Percentiles rank a stretch among this genome's conserved stretches.
Conservation (phyloP, 2,797 vertebrate genomes). For the Hylomyscus alleni region DNA sequence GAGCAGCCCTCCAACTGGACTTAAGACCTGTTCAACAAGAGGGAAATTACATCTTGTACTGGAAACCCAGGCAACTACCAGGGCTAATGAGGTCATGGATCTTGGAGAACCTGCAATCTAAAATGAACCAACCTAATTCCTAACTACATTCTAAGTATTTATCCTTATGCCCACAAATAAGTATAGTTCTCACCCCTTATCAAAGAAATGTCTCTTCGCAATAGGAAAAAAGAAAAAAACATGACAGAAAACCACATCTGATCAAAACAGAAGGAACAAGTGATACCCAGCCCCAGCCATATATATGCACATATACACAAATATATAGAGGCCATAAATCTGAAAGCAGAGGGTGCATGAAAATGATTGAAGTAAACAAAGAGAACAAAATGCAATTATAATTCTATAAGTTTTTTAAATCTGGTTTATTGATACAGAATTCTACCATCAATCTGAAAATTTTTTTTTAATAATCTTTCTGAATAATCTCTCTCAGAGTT, state of each 20-base stretch:
- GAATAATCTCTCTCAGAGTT: not conserved
- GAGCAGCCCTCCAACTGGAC: not conserved
- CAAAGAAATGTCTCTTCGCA: not conserved
- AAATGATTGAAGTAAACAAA: not conserved
- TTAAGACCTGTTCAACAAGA: not conserved
- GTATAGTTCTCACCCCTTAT: not conserved
- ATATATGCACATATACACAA: not conserved
- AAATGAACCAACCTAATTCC: not conserved
- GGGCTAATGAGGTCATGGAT: not conserved
- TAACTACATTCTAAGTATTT: not conserved
- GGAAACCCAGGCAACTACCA: not conserved
- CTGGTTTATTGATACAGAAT: not conserved
- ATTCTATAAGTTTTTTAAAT: not conserved
- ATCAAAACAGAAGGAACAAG: not conserved
- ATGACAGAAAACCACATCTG: not conserved
- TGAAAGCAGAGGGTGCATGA: not conserved
- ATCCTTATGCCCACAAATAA: not conserved
- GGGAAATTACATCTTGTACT: not conserved
- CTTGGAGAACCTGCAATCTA: not conserved
- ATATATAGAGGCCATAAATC: not conserved
- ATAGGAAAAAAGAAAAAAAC: not conserved
- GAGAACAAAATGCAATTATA: not conserved
- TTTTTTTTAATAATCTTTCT: not conserved
- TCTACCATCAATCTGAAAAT: not conserved
- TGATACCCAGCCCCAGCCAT: not conserved